Evolutionary conservation across 2,113 vertebrate species (phyloP).

Genomic region (Callocephalon fimbriatum): DNA sequence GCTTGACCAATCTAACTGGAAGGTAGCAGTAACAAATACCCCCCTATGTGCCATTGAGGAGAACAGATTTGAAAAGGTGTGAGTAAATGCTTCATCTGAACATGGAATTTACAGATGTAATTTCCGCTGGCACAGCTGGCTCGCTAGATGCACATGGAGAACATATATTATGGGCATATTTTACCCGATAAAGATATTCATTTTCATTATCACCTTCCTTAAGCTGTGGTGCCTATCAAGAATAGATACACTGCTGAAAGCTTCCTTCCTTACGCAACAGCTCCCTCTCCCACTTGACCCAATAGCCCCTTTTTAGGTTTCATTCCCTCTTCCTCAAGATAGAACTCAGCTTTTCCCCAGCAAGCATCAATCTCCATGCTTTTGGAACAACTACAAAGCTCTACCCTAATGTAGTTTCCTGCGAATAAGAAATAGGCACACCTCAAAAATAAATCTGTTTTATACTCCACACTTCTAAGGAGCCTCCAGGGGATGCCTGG

Average conservation of each 20-base stretch:
- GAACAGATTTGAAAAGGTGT: not conserved
- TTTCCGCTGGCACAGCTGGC: not conserved
- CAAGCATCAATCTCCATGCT: not conserved
- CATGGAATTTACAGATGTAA: not conserved
- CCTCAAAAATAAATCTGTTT: not conserved
- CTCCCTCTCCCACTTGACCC: not conserved
- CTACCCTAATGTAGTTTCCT: not conserved
- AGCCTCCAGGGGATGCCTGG: not conserved
- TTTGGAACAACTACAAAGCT: not conserved
- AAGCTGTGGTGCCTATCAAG: not conserved
- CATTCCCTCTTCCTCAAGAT: not conserved
- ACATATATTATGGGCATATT: not conserved
- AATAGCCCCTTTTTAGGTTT: not conserved
- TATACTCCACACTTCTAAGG: not conserved
- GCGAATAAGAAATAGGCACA: not conserved
- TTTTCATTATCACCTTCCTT: not conserved
- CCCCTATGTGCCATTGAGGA: not conserved
- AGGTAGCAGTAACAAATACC: not conserved
- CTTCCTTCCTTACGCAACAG: not conserved
- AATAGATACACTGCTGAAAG: not conserved
- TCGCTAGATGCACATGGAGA: rapidly evolving
- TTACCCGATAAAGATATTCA: not conserved
- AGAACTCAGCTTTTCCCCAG: not conserved
- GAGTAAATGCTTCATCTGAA: not conserved
- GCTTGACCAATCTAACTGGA: not conserved